Conservation (phyloP, 2,888 invertebrate genomes). For the Silvanus unidentatus region DNA sequence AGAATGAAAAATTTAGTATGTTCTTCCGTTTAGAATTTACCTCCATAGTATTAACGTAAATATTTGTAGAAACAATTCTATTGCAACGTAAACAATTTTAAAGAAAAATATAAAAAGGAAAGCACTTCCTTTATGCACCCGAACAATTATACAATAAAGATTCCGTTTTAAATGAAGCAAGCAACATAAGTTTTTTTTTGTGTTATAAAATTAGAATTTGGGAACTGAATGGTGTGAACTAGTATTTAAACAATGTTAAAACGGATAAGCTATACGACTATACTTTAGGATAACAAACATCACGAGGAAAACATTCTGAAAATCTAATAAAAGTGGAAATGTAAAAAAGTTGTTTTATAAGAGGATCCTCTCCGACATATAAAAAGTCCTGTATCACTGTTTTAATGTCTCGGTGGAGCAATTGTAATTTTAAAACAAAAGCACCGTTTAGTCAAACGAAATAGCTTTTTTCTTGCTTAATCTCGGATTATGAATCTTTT, state of each 20-base stretch:
- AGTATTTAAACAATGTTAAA: no score
- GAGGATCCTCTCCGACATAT: background rate
- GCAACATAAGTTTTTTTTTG: no score
- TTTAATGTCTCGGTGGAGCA: constrained; percentile 41
- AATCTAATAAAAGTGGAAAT: no score
- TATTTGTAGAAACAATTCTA: constrained; percentile 20
- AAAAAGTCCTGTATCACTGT: constrained; percentile 19
- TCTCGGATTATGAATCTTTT: constrained; percentile 46
- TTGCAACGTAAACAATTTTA: background rate
- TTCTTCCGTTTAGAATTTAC: constrained; percentile 18
- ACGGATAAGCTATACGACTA: no score
- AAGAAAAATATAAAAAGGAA: constrained; percentile 16
- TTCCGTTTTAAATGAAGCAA: no score
- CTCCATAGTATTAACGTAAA: constrained; percentile 20
- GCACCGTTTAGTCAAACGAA: constrained; percentile 43
- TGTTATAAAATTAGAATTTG: no score
- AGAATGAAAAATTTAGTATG: constrained; percentile 18
- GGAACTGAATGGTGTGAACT: no score
- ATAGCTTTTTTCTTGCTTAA: constrained; percentile 43
- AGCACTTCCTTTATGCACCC: constrained; percentile 16
- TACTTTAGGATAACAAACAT: no score
- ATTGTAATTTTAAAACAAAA: constrained; percentile 44
- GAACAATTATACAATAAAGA: no score
- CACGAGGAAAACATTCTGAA: no score
- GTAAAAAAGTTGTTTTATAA: no score